Evolutionary conservation across 2,888 invertebrate species (phyloP).

Genomic region (Periphyllus acericola): DNA sequence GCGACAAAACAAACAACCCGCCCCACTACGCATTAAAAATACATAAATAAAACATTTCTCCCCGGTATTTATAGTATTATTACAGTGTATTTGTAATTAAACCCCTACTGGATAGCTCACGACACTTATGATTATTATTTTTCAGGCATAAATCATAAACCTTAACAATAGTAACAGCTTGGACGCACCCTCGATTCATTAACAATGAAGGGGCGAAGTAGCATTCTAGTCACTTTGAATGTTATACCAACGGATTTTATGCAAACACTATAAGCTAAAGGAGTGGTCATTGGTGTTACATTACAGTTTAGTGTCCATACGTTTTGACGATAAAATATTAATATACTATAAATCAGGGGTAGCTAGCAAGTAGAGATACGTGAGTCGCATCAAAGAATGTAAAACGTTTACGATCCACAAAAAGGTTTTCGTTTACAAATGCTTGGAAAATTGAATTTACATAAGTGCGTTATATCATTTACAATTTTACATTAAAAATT

Average conservation of each 20-base stretch:
- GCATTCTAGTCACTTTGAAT: slow-evolving; percentile 49
- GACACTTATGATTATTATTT: slow-evolving; percentile 59
- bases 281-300: slow-evolving; percentile 35
- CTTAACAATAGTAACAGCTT: slow-evolving; percentile 56
- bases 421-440: too few species aligned
- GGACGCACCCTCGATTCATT: slow-evolving; percentile 56
- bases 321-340: slow-evolving; percentile 4
- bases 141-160: slow-evolving; percentile 56
- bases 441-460: too few species aligned
- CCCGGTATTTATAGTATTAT: slow-evolving; percentile 57
- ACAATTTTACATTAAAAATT: too few species aligned
- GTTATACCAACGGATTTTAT: slow-evolving; percentile 47
- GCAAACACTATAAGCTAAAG: slow-evolving; percentile 37
- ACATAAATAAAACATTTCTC: slow-evolving; percentile 56
- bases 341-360: background rate
- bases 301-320: slow-evolving; percentile 45
- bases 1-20: slow-evolving; percentile 56
- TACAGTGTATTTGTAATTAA: slow-evolving; percentile 59
- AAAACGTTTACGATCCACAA: too few species aligned
- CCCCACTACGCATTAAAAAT: slow-evolving; percentile 53
- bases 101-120: slow-evolving; percentile 36
- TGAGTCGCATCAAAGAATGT: too few species aligned
- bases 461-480: too few species aligned
- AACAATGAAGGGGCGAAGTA: slow-evolving; percentile 39
- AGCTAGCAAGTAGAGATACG: background rate